Base-by-base conservation (phyloP, 92 coral and sea anemone species). In the Zoanthus gigantus region DNA sequence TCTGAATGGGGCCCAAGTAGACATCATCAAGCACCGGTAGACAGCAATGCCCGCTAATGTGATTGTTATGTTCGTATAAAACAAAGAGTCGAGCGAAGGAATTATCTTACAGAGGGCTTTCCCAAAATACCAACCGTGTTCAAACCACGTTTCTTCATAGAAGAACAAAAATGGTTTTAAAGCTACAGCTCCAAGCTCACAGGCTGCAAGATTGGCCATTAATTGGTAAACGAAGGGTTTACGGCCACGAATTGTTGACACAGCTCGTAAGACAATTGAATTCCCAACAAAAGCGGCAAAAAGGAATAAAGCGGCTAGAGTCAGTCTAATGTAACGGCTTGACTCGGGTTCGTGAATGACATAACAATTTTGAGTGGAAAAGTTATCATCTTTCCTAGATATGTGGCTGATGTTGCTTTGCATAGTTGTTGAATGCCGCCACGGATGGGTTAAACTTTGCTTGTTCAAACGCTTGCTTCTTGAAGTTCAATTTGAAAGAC, bases 31-130 rank as follows among this genome's bases (percentile, higher is more conserved):
- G 44, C 72, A 79, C 6, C 84, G 84, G 30, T 79, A 79, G 42
- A 79, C 72, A 8, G 84, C 84, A 30, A 79, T 79, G 3, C 74
- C 84, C 9, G 72, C 84, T 48, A 80, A 17, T n/a, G 74, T 61
- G 45, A 65, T 0, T 6, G 74, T 65, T 3, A 23, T 28, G 18
- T 61, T 80, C 8, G 74, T 2, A 0, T 61, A 42, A 23, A 45
- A 80, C n/a, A 80, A 15, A 8, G 18, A 11, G n/a, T 13, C 15
- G 1, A 80, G 37, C 1, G 44, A 37, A 2, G 37, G 9, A 7
- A 80, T 61, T 0, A 45, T 6, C 18, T 46, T 80, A 6, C 85
- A 80, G 42, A 46, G n/a, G 45, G 44, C 4, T 9, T 8, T n/a
- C 0, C 85, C 85, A 18, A 61, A 80, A 7, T 10, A 37, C 85